phyloP scores from a whole-genome alignment of 2,888 invertebrate species.

The Thecophora atra region DNA sequence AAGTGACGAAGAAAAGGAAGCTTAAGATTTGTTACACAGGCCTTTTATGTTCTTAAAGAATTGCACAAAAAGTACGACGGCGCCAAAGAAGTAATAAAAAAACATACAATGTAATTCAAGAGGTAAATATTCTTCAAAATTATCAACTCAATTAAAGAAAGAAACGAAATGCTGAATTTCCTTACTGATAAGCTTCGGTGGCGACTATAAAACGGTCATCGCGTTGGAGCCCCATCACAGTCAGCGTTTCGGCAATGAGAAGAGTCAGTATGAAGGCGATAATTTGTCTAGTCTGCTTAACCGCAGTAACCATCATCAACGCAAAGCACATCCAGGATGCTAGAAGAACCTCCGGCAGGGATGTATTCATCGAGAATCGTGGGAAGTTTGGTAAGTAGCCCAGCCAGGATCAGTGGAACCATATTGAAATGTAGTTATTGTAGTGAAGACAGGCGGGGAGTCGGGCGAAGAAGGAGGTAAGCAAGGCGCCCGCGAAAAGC shows the following conservation, averaged over 20 bases:
- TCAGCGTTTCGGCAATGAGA: conserved; percentile 7
- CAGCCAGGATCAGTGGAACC: neutral
- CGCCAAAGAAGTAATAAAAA: conserved; percentile 1
- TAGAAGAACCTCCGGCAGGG: neutral
- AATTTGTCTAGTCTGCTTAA: conserved; percentile 9
- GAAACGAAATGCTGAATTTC: neutral
- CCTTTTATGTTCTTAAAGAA: neutral
- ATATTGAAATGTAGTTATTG: conserved; percentile 22
- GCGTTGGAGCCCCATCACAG: neutral
- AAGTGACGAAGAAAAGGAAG: no score
- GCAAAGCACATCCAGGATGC: neutral
- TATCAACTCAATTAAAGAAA: neutral
- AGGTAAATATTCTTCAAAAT: neutral
- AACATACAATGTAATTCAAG: neutral
- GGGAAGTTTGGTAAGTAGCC: conserved; percentile 30
- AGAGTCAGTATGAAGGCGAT: conserved; percentile 17
- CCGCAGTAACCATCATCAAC: neutral
- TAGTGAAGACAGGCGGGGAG: conserved; percentile 30
- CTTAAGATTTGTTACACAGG: no score
- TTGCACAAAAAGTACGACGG: neutral
- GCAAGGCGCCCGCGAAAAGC: neutral
- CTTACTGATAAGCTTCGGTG: conserved; percentile 13
- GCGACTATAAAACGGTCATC: conserved; percentile 9
- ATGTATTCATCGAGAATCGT: conserved; percentile 14
- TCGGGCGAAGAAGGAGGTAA: neutral